Base-by-base conservation (phyloP, 2,888 invertebrate genomes). In the Muschampia plurimacula region DNA sequence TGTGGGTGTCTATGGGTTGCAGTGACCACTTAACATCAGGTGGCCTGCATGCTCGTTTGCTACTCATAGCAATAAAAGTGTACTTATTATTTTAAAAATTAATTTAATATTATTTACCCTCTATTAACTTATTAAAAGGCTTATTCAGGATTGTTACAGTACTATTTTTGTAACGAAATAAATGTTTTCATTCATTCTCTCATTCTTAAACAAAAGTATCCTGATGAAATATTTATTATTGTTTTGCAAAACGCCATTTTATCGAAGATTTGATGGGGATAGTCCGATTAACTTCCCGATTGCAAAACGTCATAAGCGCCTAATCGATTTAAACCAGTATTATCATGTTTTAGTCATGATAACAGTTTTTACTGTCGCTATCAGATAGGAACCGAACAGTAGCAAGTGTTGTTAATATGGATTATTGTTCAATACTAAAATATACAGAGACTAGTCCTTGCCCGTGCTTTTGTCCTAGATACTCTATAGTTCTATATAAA, bases 311-410 rank as follows among this genome's bases (percentile, higher is more conserved):
- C 55, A 57, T 28, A 57, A 57, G 28, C 12, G 28, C 55, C 55
- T 57, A 57, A 57, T 57, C 55, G 55, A 57, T 57, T 57, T 57
- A 57, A 57, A 57, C 55, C 55, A 12, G 12, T 57, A 57, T 57
- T 57, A 57, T 57, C 57, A 57, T 57, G 57, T 57, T 57, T 57
- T 57, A 57, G 28, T 28, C 57, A 5, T 10, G 57, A 57, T 57
- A 57, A 57, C 3, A 57, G 28, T 57, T 57, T 55, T 57, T 57
- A 57, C 28, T 57, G 57, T 57, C 57, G 12, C 4, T 57, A 57
- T 57, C 57, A 57, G 57, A 57, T 57, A 57, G 3, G 57, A 12
- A 28, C 57, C 57, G 28, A 57, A 57, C 57, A 57, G 57, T 57
- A 28, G 57, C 57, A 57, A 57, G 57, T 57, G 57, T 57, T 57